Conservation (phyloP, 2,113 vertebrate species). For the Nibea coibor region DNA sequence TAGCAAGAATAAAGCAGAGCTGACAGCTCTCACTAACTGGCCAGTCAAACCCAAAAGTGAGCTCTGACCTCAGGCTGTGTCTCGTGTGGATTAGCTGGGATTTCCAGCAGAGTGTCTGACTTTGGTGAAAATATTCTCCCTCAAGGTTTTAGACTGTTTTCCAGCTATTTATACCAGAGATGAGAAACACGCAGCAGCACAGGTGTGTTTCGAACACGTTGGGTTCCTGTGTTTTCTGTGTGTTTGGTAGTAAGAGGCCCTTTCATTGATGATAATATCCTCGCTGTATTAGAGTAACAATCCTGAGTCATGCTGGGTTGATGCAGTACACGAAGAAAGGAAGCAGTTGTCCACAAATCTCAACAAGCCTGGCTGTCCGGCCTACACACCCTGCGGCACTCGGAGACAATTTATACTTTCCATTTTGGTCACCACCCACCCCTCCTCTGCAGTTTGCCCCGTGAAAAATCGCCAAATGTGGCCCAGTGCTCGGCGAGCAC, state of each 20-base stretch:
- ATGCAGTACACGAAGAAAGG: not conserved
- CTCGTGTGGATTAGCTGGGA: slow-evolving; percentile 39
- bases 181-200: no score
- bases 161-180: not conserved
- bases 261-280: not conserved
- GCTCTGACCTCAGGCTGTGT: slow-evolving; percentile 43
- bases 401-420: slow-evolving; percentile 2
- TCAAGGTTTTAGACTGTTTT: not conserved
- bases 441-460: not conserved
- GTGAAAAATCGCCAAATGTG: not conserved
- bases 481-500: not conserved
- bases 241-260: not conserved
- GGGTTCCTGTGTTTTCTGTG: not conserved
- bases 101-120: slow-evolving; percentile 29
- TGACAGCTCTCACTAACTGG: slow-evolving; percentile 54
- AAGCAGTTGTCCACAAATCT: not conserved
- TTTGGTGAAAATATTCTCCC: slow-evolving; percentile 14
- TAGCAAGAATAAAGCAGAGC: slow-evolving; percentile 30
- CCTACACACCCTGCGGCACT: slow-evolving; percentile 7
- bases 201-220: no score
- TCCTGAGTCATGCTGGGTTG: not conserved
- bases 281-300: not conserved
- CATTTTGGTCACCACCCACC: not conserved
- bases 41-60: slow-evolving; percentile 14
- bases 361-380: not conserved